Percentiles rank a stretch among this genome's conserved stretches.
phyloP scores from a whole-genome alignment of 2,797 vertebrate genomes.

The Zalophus californianus region DNA sequence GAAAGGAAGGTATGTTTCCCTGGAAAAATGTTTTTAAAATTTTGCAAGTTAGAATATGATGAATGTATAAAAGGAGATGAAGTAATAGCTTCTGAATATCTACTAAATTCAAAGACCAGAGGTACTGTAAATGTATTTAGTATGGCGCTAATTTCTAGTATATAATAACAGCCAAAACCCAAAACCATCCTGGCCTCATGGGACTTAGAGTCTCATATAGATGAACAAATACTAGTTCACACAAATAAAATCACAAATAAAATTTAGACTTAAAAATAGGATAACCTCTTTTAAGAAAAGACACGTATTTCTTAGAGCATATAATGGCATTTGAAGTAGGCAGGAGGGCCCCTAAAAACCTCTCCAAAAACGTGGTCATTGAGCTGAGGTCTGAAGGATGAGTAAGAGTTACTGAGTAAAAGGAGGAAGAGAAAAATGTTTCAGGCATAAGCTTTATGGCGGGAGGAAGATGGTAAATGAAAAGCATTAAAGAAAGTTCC shows the following conservation, averaged over 20 bases:
- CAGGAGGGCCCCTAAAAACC: neutral
- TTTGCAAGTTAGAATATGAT: neutral
- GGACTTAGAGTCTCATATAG: neutral
- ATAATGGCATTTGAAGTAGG: neutral
- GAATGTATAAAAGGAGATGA: neutral
- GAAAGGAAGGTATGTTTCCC: neutral
- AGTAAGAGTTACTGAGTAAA: neutral
- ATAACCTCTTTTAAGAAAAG: neutral
- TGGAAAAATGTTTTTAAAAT: neutral
- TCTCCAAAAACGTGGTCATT: neutral
- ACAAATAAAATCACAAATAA: neutral
- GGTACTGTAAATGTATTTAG: neutral
- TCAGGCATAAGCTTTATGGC: neutral
- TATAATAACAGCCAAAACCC: neutral
- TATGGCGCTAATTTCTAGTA: neutral
- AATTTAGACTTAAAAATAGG: neutral
- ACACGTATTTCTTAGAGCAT: neutral
- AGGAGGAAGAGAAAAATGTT: neutral
- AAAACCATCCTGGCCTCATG: neutral
- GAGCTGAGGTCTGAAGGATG: neutral
- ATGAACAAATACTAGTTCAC: neutral
- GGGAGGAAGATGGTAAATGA: neutral
- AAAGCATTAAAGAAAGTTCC: neutral
- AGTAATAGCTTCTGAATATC: neutral
- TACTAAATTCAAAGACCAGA: neutral